Evolutionary conservation across 1,140 invertebrate species (phyloP), one percentile per base, ranked within the genome.

Genomic region (Drosophila repletoides): DNA sequence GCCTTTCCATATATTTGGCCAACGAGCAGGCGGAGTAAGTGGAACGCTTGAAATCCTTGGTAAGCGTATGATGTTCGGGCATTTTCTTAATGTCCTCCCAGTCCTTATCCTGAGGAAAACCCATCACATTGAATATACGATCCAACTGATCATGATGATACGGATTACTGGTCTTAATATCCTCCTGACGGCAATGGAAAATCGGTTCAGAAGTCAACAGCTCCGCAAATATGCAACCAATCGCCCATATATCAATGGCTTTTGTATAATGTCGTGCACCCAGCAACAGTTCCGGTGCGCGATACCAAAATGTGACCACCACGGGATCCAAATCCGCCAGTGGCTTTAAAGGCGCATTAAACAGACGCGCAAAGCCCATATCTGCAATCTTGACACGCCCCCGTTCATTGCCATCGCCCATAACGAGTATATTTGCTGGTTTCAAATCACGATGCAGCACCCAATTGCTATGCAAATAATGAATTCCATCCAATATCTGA

Each of bases 71-170:
- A 93, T 99, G 97, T 91, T 99, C 98, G 3, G 99, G 99, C 99
- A 99, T 99, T 92, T 99, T 99, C 79, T 96, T 96, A 59, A 99
- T 99, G 90, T 99, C 99, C 91, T 99, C 98, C 99, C 99, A 99
- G 88, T 99, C 98, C 91, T 99, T 98, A 88, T 99, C 98, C 89
- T 95, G 93, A 12, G 99, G 99, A 91, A 99, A 99, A 17, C 99
- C 99, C 98, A 99, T 99, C 0, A 99, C 98, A 92, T 98, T 98
- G 91, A 99, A 99, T 92, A 99, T 99, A 89, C 98, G 93, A 91
- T 99, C 98, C 43, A 99, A 91, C 90, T 99, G 99, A 92, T 99
- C 99, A 89, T 99, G 98, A 92, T 99, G 99, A 91, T 99, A 99
- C 3, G 99, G 99, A 93, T 99, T 99, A 87, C 97, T 98, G 5